Base-by-base conservation (phyloP, 1,140 invertebrate genomes). In the Scylla paramamosain region DNA sequence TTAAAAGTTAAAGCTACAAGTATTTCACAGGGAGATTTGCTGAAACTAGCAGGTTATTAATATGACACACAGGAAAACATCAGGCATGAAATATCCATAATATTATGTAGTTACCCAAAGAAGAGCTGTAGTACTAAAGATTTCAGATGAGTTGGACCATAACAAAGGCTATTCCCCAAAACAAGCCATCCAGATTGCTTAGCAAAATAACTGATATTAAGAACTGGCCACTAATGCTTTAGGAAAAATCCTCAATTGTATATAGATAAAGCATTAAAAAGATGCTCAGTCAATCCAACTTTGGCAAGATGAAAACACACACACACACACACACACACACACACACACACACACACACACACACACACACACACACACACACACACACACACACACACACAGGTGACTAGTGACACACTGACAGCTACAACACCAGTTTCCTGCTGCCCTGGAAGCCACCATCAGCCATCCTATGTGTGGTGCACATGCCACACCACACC, bases 271-370 rank as follows among this genome's bases (percentile, higher is more conserved):
- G 67, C 67, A 77, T 25, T 0, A 77, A n/a, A 77, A n/a, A 20
- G 20, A 20, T 77, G 25, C 67, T 77, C 20, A 77, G 8, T n/a
- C 67, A n/a, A 77, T n/a, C 25, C 20, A n/a, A 77, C 67, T 77
- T 77, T 77, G 67, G 67, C 67, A 77, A 77, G 67, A 77, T 77
- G 67, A 77, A 46, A 7, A 46, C 87, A 48, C 87, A 89, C 67
- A 77, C 2, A n/a, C 67, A n/a, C 67, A 3, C 67, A 3, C 67
- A 25, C 67, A n/a, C 67, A 77, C 67, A 77, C 8, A 10, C 59
- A 67, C 59, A 67, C 59, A 25, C 20, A 25, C 8, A 67, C 8
- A 16, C 20, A 48, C 45, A 52, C 12, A 6, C 45, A 48, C 45
- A 67, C 59, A 20, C 59, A 46, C 87, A 48, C 87, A 89, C 67